Evolutionary conservation across 2,888 invertebrate species (phyloP).

Genomic region (Epinotia ramella): DNA sequence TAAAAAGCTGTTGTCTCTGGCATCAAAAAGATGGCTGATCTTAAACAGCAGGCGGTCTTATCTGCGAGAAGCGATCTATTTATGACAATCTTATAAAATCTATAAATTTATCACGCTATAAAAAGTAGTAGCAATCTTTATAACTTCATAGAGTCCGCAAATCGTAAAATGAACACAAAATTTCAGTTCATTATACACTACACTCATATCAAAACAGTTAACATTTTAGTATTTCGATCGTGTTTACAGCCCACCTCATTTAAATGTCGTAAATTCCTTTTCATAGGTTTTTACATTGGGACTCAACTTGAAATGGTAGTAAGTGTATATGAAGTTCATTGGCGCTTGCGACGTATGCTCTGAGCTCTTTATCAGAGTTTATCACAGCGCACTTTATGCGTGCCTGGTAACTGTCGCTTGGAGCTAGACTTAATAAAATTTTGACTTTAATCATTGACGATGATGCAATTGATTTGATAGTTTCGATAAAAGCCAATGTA

Average conservation of each 20-base stretch:
- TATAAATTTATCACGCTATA: not conserved
- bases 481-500: not conserved
- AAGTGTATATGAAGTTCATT: not conserved
- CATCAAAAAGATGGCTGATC: not conserved
- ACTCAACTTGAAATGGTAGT: not conserved
- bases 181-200: conserved; percentile 13
- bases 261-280: conserved; percentile 43
- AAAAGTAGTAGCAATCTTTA: conserved; percentile 2
- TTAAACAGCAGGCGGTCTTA: not conserved
- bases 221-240: conserved; percentile 23
- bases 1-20: too few species aligned
- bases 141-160: conserved; percentile 4
- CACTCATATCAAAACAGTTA: conserved; percentile 11
- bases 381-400: conserved; percentile 16
- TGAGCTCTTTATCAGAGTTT: not conserved
- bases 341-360: not conserved
- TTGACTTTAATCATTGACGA: not conserved
- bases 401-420: conserved; percentile 1
- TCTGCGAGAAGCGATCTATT: not conserved
- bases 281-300: conserved; percentile 25
- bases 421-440: conserved; percentile 6
- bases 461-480: not conserved
- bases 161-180: conserved; percentile 26
- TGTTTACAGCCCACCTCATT: conserved; percentile 32
- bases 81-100: not conserved